These are phyloP conservation scores for Eupithecia tripunctaria DNA, from an alignment of 2,888 invertebrate species.

Conservation along the genomic window DNA sequence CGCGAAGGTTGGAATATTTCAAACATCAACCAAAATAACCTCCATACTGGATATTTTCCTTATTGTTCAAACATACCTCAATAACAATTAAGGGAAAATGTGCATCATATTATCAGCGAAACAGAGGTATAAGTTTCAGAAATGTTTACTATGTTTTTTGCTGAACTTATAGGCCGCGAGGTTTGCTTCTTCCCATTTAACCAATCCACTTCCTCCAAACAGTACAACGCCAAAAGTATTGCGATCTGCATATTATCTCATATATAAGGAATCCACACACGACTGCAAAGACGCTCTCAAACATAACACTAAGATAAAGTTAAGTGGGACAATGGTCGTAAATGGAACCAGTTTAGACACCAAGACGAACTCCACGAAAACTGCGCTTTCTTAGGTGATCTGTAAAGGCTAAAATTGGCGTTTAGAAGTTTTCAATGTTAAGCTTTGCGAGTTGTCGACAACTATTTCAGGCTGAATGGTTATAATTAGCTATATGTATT, in stretches of 20 bases:
- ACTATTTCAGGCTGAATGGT: too few relatives aligned
- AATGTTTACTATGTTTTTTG: background rate
- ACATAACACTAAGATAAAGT: slow-evolving; percentile 53
- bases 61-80: slow-evolving; percentile 26
- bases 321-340: slow-evolving; percentile 56
- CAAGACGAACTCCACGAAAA: slow-evolving; percentile 30
- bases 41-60: slow-evolving; percentile 52
- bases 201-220: background rate
- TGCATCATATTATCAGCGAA: slow-evolving; percentile 7
- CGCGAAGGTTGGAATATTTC: slow-evolving; percentile 61
- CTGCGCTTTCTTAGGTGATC: background rate
- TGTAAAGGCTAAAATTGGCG: background rate
- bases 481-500: too few relatives aligned
- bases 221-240: background rate
- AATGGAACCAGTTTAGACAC: slow-evolving; percentile 47
- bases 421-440: background rate
- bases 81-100: slow-evolving; percentile 7
- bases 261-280: slow-evolving; percentile 42
- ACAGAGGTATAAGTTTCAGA: background rate
- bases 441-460: background rate
- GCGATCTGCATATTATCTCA: slow-evolving; percentile 36
- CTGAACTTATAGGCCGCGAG: background rate
- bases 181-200: background rate
- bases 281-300: slow-evolving; percentile 46
- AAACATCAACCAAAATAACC: slow-evolving; percentile 47